phyloP scores from a whole-genome alignment of 1,140 invertebrate genomes.

The Musca vetustissima region DNA sequence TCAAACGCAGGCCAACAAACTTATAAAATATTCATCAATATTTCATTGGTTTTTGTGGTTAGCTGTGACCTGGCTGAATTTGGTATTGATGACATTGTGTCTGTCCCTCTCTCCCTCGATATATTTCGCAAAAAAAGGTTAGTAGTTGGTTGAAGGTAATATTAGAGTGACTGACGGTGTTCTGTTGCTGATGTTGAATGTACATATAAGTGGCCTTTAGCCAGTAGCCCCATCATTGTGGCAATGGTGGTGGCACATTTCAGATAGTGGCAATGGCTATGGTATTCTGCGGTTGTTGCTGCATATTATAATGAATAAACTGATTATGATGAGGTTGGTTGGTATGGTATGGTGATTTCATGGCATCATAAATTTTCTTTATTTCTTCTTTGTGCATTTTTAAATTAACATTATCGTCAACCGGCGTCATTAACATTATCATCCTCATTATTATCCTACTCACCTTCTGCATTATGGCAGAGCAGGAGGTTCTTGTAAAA shows the following conservation, averaged over 20 bases:
- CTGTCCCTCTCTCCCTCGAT: neutral
- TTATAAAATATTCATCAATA: no score
- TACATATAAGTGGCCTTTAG: neutral
- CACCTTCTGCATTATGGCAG: no score
- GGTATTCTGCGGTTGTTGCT: neutral
- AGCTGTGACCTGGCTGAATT: no score
- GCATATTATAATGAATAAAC: neutral
- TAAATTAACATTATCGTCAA: no score
- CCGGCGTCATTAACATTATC: no score
- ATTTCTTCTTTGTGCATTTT: neutral
- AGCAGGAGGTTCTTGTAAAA: no score
- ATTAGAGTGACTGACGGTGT: neutral
- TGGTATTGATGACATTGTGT: neutral
- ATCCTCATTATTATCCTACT: no score
- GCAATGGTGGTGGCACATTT: neutral
- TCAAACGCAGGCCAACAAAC: no score
- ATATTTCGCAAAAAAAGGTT: neutral
- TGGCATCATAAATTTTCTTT: conserved; percentile 19
- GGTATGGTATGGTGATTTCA: conserved; percentile 8
- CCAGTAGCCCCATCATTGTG: neutral
- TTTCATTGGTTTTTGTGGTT: no score
- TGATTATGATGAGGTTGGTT: neutral
- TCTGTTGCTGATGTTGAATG: conserved; percentile 3
- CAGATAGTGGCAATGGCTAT: conserved; percentile 6
- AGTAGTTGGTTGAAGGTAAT: neutral